Evolutionary conservation across 2,888 invertebrate genomes (phyloP), one percentile per base, ranked within the genome.

Genomic region (Phlogophora meticulosa): DNA sequence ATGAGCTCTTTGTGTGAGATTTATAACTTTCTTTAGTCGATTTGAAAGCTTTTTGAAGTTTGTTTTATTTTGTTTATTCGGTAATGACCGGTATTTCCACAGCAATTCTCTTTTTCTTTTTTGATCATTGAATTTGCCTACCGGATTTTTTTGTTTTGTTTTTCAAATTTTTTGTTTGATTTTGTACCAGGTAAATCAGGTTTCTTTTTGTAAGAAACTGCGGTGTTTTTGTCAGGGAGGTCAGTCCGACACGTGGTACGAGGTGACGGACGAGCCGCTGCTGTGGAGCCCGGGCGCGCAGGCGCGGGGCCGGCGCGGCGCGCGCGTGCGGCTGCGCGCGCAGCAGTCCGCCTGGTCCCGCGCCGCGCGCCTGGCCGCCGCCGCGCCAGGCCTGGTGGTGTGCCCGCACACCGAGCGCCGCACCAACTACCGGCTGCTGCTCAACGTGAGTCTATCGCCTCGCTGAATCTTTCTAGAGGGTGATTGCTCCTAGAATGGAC

Each of bases 301-400:
- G 83, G 91, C 94, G 94, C 72, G 83, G 91, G 94, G 94, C 72
- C 94, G 93, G 71, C 87, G 83, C 67, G 87, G 66, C 28, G 82
- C 76, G 59, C 84, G 84, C 36, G 86, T 85, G 40, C 87, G 90
- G 0, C 66, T 88, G 79, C 88, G 87, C 51, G 91, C 87, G 84
- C 91, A 83, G 84, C 88, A 83, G 70, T 90, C 85, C 38, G 91
- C 85, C 4, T 89, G 90, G 90, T 89, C 88, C 13, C 87, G 89
- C 96, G 59, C 97, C 92, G 96, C 82, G 86, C 96, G 77, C 90
- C 97, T 98, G 82, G 97, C 97, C 10, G 97, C 97, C 53, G 97
- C 97, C 53, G 97, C 97, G 66, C 97, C 97, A 70, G 98, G 98
- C 5, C 96, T 98, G 52, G 96, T 98, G 10, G 96, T 97, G 34